phyloP scores from a whole-genome alignment of 2,113 vertebrate genomes.

The Oncorhynchus masou region DNA sequence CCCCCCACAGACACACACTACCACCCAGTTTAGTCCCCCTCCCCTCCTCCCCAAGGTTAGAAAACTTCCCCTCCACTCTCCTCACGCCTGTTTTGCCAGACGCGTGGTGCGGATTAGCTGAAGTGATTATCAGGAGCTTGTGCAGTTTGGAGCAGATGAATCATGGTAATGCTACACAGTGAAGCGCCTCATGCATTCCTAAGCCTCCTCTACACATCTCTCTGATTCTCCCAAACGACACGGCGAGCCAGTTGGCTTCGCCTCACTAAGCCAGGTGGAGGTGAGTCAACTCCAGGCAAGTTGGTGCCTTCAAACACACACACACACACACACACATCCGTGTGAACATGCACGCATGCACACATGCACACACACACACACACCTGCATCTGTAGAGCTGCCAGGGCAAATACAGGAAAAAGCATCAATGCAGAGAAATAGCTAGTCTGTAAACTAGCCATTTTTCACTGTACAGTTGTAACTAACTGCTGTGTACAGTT shows the following conservation, averaged over 20 bases:
- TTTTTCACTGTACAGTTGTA: neutral
- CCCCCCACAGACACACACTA: constrained; percentile 3
- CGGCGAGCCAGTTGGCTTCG: constrained; percentile 65
- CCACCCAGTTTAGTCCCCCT: constrained; percentile 18
- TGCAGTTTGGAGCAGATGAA: constrained; percentile 77
- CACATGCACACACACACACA: too few species aligned
- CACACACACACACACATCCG: neutral
- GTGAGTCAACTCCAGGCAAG: constrained; percentile 15
- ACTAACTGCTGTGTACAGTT: too few species aligned
- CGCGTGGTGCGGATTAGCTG: constrained; percentile 69
- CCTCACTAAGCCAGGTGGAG: constrained; percentile 57
- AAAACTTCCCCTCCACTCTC: constrained; percentile 55
- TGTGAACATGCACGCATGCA: too few species aligned
- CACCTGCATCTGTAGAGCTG: neutral
- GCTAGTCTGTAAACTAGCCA: neutral
- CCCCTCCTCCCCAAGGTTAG: constrained; percentile 38
- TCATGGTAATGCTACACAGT: constrained; percentile 74
- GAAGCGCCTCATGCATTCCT: constrained; percentile 71
- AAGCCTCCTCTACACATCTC: constrained; percentile 70
- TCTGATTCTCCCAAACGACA: constrained; percentile 67
- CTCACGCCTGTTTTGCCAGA: constrained; percentile 62
- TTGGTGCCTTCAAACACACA: neutral
- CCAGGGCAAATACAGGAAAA: neutral
- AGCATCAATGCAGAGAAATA: neutral
- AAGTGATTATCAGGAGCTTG: constrained; percentile 74